Base-by-base conservation (phyloP, 92 coral and sea anemone species). In the Actinostola sp. region DNA sequence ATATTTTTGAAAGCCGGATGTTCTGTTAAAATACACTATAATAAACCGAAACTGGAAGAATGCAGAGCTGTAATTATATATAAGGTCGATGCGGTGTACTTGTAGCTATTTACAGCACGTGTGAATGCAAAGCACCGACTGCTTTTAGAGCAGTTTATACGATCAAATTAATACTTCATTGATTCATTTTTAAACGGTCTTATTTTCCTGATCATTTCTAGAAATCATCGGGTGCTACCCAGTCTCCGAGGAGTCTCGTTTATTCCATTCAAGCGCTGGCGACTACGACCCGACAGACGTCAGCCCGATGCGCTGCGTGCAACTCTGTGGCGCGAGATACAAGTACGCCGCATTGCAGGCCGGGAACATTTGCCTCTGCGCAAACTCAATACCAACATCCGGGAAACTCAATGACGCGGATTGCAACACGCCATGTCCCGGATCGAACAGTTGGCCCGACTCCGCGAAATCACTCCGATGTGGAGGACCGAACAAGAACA, bases 261-360 rank as follows among this genome's bases (percentile, higher is more conserved):
- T 55, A 21, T 92, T 92, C 63, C 51, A 66, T 11, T 84, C 90
- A 35, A 82, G 93, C 77, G 93, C 98, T 8, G 96, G 98, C 19
- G 98, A 93, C 84, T 90, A 86, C 62, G 59, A 90, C 63, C 59
- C 71, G 30, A 2, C 64, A 0, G 86, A 88, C 70, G 59, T 87
- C 20, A 93, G 96, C 57, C 98, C 97, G 48, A 72, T 90, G 34
- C 78, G 82, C 82, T 93, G 98, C 57, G 58, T 87, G 36, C 27
- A 76, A 41, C 82, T 79, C 61, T 93, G 98, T 44, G 92, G 96
- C 31, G 54, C 63, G 45, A 84, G 77, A 60, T 93, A 87, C 83
- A 83, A 81, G 53, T 93, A 87, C 86, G 96, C 98, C 9, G 85
- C 98, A 25, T 35, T 93, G 25, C 89, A 82, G 36, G 71, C 80